Evolutionary conservation across 2,113 vertebrate species (phyloP).

Genomic region (Eretmochelys imbricata): DNA sequence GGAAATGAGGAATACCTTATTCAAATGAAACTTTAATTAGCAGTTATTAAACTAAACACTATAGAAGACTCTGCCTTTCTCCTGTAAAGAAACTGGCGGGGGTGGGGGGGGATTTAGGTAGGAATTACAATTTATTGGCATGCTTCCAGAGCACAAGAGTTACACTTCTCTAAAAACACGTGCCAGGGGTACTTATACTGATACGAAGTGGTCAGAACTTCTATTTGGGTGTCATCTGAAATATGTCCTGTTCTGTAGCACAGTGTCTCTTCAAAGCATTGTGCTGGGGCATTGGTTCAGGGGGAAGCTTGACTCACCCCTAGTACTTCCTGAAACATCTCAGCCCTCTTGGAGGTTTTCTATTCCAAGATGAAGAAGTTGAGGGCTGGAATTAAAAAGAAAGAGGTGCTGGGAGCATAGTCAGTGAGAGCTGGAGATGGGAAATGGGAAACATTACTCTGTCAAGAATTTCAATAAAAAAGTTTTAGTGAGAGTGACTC

Average conservation of each 20-base stretch:
- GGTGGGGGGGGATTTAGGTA: neutral
- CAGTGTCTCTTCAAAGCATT: neutral
- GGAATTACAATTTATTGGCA: neutral
- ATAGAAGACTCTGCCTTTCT: neutral
- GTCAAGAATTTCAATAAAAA: neutral
- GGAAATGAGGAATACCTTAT: neutral
- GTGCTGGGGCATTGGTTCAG: neutral
- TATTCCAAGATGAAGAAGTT: neutral
- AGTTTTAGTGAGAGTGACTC: neutral
- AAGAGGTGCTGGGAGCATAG: neutral
- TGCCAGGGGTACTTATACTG: neutral
- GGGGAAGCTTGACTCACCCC: neutral
- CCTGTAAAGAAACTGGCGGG: neutral
- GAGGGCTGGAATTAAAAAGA: neutral
- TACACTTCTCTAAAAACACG: accelerated
- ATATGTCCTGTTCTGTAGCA: neutral
- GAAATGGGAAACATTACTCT: neutral
- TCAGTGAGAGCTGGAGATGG: neutral
- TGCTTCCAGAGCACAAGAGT: neutral
- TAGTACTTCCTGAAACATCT: neutral
- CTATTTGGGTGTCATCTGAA: neutral
- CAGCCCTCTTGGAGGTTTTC: neutral
- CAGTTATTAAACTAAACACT: neutral
- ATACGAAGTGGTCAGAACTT: neutral
- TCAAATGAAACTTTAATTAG: neutral